Percentiles rank a stretch among this genome's conserved stretches.
Evolutionary conservation across 2,113 vertebrate genomes (phyloP).

Genomic region (Dromas ardeola): DNA sequence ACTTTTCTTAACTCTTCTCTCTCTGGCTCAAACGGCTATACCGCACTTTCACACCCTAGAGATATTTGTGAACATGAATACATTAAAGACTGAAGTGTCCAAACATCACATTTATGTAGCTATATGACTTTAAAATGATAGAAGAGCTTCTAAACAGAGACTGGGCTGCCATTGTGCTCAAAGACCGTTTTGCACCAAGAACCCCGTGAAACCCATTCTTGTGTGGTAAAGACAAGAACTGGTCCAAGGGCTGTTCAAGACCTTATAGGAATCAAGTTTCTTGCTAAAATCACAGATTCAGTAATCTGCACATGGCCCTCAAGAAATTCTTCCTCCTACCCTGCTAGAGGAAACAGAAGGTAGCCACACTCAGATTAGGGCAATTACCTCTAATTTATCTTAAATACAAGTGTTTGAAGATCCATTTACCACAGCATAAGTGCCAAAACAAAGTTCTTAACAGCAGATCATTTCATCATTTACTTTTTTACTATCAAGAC

Average conservation of each 20-base stretch:
- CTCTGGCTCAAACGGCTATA: neutral
- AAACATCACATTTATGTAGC: neutral
- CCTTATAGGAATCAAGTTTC: neutral
- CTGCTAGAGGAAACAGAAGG: neutral
- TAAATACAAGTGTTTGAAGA: neutral
- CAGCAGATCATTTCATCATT: neutral
- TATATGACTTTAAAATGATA: neutral
- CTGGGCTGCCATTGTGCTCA: neutral
- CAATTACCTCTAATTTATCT: neutral
- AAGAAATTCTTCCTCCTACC: neutral
- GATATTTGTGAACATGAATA: neutral
- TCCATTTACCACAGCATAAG: neutral
- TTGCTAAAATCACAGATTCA: neutral
- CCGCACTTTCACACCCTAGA: neutral
- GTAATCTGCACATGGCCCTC: neutral
- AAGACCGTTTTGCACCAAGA: neutral
- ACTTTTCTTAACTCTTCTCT: neutral
- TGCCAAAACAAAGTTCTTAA: neutral
- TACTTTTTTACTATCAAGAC: neutral
- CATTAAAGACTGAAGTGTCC: neutral
- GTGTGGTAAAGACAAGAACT: neutral
- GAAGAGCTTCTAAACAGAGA: neutral
- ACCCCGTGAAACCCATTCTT: neutral
- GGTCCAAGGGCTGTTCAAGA: neutral
- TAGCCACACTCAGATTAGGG: neutral